These are phyloP conservation scores for Sciurus carolinensis DNA, from an alignment of 2,797 vertebrate genomes.

Conservation along the genomic window DNA sequence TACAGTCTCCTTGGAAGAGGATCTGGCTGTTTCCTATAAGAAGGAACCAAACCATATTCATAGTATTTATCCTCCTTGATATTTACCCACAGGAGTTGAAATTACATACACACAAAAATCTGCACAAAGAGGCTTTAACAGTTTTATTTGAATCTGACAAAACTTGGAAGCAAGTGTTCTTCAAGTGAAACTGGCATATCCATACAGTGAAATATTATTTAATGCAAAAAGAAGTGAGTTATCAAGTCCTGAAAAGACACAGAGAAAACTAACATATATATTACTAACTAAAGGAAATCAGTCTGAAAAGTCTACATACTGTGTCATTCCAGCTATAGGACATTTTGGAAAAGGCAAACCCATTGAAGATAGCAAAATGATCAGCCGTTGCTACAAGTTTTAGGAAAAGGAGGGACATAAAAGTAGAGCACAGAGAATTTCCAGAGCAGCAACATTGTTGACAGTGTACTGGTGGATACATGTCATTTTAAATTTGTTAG, in stretches of 20 bases:
- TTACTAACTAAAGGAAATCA: neutral
- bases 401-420: neutral
- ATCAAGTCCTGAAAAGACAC: neutral
- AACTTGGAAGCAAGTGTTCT: neutral
- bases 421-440: neutral
- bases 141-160: neutral
- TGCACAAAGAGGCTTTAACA: neutral
- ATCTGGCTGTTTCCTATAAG: neutral
- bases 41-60: neutral
- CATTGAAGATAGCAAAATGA: neutral
- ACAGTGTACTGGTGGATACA: neutral
- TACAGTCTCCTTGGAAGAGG: neutral
- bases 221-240: neutral
- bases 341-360: neutral
- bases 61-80: neutral
- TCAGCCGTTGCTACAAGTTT: neutral
- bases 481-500: neutral
- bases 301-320: neutral
- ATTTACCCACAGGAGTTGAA: neutral
- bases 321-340: neutral
- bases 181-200: neutral
- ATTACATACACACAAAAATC: neutral
- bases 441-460: neutral
- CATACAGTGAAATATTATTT: neutral
- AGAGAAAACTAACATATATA: neutral